Conservation (phyloP, 2,113 vertebrate species). For the cattle (Bos taurus) region ARS-UCD2.0 NC_037333.1:11765001-11765500, state of each 20-base stretch:
- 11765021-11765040: not conserved
- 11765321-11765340: not conserved
- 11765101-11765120: not conserved
- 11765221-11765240: not conserved
- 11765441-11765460: not conserved
- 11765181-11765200: not conserved
- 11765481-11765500: not conserved
- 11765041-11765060: not conserved
- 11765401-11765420: not conserved
- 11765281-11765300: not conserved
- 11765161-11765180: not conserved
- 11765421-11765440: not conserved
- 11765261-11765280: not conserved
- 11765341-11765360: not conserved
- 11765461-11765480: not conserved
- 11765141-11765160: not conserved
- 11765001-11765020: not conserved
- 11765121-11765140: not conserved
- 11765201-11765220: not conserved
- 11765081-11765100: not conserved
- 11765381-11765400: constrained; percentile 6
- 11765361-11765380: not conserved
- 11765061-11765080: not conserved
- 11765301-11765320: not conserved
- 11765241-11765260: not conserved